Evolutionary conservation across 2,113 vertebrate species (phyloP), one percentile per base, ranked within the genome.

Genomic region (Anser brachyrhynchus): DNA sequence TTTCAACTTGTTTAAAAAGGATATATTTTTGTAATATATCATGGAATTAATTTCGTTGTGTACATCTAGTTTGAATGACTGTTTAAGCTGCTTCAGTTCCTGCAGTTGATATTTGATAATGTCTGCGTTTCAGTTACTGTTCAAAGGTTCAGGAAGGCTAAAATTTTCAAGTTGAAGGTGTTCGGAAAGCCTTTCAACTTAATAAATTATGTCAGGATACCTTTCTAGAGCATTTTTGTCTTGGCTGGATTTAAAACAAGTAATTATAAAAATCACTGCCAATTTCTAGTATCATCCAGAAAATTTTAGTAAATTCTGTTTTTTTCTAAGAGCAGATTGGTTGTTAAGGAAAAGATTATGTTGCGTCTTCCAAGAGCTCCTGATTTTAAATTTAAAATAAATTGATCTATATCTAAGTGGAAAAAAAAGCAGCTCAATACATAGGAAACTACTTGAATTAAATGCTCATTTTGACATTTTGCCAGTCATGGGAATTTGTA

Each of bases 381-480:
- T 91, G 84, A 90, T 96, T 95, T 93, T 71, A 90, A 94, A 89
- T 94, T 93, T 91, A 92, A 95, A 96, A 93, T 95, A 90, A 91
- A 97, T 95, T 70, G 76, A 92, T 87, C 90, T 90, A 25, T 95
- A 93, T 94, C 65, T 66, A 91, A 91, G 87, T 83, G n/a, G 26
- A 3, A 29, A 84, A 67, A 79, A 57, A 83, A 71, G 4, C 46
- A 85, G 37, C 55, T 87, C 73, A 75, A 81, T 88, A 82, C 70
- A 52, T 85, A 70, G 80, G 88, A 86, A 94, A 57, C 82, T 83
- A 88, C 95, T 96, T 96, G 86, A 93, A 92, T 93, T 93, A 97
- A 97, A 95, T 96, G 87, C 95, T 96, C 96, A 91, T 95, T 93
- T 96, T 95, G 90, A 86, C 70, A 89, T 96, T 93, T 90, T 96